Evolutionary conservation across 2,888 invertebrate species (phyloP).

Genomic region (Apamea monoglypha): DNA sequence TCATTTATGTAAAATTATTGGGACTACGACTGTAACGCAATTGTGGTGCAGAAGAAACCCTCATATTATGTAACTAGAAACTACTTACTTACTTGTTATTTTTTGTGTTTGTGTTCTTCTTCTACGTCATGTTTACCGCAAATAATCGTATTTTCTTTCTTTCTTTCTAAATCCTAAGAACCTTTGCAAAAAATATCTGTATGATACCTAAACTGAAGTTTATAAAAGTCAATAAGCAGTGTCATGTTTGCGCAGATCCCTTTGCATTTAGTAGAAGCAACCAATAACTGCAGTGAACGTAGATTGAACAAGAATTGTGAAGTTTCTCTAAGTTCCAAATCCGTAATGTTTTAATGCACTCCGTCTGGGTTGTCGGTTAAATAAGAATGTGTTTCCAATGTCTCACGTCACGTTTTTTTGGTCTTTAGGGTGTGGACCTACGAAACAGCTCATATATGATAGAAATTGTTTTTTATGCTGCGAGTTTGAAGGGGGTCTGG

Average conservation of each 20-base stretch:
- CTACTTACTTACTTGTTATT: too few relatives aligned
- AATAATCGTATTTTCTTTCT: too few relatives aligned
- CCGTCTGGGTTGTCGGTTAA: conserved; percentile 77
- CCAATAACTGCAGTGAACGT: conserved; percentile 61
- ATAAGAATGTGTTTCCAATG: conserved; percentile 72
- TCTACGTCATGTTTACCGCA: too few relatives aligned
- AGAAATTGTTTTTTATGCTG: not conserved
- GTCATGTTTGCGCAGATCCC: conserved; percentile 40
- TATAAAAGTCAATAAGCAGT: conserved; percentile 33
- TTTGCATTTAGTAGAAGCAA: conserved; percentile 58
- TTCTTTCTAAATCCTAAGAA: too few relatives aligned
- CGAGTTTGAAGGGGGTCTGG: not conserved
- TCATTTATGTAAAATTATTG: too few relatives aligned
- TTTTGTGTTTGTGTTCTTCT: too few relatives aligned
- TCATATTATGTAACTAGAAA: too few relatives aligned
- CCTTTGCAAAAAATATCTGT: too few relatives aligned
- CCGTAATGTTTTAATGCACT: conserved; percentile 85
- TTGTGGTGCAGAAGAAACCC: too few relatives aligned
- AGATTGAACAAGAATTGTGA: conserved; percentile 72
- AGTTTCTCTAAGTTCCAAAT: conserved; percentile 79
- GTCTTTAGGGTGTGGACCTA: not conserved
- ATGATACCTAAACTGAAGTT: conserved; percentile 6
- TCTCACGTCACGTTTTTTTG: conserved; percentile 35
- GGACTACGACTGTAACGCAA: too few relatives aligned
- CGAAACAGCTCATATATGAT: not conserved